A percentile compares a stretch with the other conserved stretches of the same genome.
Evolutionary conservation across 2,113 vertebrate genomes (phyloP).

Genomic region (Microtus oregoni): DNA sequence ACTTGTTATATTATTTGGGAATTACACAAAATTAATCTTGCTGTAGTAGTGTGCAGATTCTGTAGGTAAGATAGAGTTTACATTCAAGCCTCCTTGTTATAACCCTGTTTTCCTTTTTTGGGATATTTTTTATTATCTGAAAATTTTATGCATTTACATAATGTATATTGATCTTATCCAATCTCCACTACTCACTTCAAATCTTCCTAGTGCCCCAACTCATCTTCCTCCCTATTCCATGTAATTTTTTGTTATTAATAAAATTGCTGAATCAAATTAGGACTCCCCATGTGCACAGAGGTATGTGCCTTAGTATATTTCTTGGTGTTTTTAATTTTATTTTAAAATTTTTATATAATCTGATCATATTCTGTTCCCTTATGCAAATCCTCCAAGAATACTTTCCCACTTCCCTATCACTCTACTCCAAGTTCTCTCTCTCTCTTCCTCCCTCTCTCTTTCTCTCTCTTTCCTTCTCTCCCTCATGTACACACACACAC

Average conservation of each 20-base stretch:
- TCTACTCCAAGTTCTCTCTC: background rate
- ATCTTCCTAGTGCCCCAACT: no score
- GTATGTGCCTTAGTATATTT: background rate
- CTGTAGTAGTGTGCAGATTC: background rate
- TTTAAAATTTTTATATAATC: background rate
- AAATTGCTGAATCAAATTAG: background rate
- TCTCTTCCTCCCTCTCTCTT: background rate
- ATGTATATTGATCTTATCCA: no score
- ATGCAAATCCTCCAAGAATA: background rate
- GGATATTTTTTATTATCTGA: background rate
- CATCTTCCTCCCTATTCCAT: no score
- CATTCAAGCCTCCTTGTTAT: background rate
- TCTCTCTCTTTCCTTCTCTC: background rate
- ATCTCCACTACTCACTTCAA: background rate
- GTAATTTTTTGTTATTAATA: background rate
- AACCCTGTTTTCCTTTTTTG: background rate
- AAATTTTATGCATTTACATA: background rate
- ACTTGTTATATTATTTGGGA: no score
- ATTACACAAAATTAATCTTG: background rate
- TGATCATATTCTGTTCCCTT: background rate
- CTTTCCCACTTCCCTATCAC: background rate
- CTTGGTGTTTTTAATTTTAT: background rate
- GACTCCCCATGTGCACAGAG: background rate
- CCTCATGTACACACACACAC: background rate
- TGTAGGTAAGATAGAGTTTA: background rate